Evolutionary conservation across 2,888 invertebrate genomes (phyloP).

Genomic region (Ormyrus rosae): DNA sequence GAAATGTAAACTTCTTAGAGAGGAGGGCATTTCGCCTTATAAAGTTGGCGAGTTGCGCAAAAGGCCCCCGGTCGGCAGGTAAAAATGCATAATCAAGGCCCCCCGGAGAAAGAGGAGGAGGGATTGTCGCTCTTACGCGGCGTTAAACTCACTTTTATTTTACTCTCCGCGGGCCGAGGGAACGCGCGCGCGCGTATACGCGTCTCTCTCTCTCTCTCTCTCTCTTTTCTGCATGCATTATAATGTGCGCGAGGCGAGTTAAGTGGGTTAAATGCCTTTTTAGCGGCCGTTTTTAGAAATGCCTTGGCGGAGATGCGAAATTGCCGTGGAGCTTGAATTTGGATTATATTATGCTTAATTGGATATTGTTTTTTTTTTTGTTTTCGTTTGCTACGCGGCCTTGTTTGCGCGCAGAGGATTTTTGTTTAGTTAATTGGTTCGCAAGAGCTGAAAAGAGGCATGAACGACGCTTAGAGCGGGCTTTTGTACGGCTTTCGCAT

Average conservation of each 20-base stretch:
- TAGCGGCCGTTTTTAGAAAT: constrained; percentile 17
- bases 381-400: too few relatives aligned
- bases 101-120: background rate
- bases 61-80: background rate
- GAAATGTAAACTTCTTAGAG: background rate
- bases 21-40: background rate
- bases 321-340: background rate
- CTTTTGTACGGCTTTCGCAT: too few relatives aligned
- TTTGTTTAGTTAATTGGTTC: too few relatives aligned
- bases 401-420: too few relatives aligned
- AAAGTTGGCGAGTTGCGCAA: constrained; percentile 28
- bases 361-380: background rate
- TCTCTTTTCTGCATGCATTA: background rate
- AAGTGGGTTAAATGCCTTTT: constrained; percentile 35
- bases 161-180: background rate
- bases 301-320: background rate
- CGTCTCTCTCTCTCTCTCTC: background rate
- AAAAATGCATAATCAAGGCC: constrained; percentile 13
- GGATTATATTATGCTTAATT: constrained; percentile 29
- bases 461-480: too few relatives aligned
- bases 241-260: background rate
- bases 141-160: constrained; percentile 44
- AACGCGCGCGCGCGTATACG: background rate
- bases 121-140: constrained; percentile 27
- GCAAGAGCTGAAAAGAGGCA: too few relatives aligned